Evolutionary conservation across 2,113 vertebrate species (phyloP).

Genomic region (Myodes glareolus): DNA sequence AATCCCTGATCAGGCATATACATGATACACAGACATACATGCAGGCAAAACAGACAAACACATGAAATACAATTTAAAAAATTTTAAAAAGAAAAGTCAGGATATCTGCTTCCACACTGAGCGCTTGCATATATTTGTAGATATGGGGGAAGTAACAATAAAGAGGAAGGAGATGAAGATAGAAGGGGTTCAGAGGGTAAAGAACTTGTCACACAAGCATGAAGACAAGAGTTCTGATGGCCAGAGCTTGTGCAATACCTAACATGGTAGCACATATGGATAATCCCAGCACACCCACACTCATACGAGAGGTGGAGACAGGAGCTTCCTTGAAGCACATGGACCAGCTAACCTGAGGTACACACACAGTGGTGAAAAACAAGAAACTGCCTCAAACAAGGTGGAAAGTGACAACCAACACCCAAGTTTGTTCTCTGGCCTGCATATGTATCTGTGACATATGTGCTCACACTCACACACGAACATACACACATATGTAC

Average conservation of each 20-base stretch:
- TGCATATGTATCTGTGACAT: not conserved
- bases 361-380: not conserved
- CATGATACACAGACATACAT: not conserved
- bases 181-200: not conserved
- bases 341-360: not conserved
- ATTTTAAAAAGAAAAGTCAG: not conserved
- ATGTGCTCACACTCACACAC: not conserved
- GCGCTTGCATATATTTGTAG: not conserved
- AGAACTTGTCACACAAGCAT: not conserved
- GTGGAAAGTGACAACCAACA: not conserved
- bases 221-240: not conserved
- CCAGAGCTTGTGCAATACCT: not conserved
- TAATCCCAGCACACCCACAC: not conserved
- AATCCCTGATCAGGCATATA: no score
- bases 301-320: not conserved
- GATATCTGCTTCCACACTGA: not conserved
- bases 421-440: not conserved
- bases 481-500: not conserved
- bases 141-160: not conserved
- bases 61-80: not conserved
- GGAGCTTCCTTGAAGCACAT: not conserved
- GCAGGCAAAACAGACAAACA: not conserved
- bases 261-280: not conserved
- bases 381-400: not conserved
- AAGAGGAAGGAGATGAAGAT: not conserved